A percentile compares a stretch with the other conserved stretches of the same genome.
phyloP scores from a whole-genome alignment of 35 echinoderm and acorn worm species.

The Patiria miniata region DNA sequence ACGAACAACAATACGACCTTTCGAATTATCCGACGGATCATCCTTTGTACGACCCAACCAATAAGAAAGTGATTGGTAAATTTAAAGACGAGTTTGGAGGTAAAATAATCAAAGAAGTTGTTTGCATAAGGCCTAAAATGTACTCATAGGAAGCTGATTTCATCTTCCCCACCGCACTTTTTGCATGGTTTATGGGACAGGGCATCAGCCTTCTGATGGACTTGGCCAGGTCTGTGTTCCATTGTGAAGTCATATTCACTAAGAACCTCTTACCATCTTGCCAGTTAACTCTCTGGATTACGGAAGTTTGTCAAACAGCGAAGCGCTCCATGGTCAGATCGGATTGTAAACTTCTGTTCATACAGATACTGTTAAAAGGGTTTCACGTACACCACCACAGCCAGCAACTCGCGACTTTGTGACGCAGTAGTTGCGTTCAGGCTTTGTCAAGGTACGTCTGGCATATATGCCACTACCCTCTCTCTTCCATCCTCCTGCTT shows the following conservation, averaged over 20 bases:
- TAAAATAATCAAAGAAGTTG: too few species aligned
- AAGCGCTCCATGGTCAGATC: slow-evolving; percentile 31
- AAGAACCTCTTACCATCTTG: slow-evolving; percentile 8
- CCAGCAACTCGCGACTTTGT: slow-evolving; percentile 26
- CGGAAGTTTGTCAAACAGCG: neutral
- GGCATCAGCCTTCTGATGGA: slow-evolving; percentile 10
- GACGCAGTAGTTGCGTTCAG: slow-evolving; percentile 34
- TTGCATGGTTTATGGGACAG: neutral
- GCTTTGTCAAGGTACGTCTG: neutral
- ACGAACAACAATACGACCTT: too few species aligned
- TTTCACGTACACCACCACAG: neutral
- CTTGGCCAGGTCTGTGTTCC: neutral
- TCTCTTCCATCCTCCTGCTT: slow-evolving; percentile 11
- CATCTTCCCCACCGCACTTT: slow-evolving; percentile 15
- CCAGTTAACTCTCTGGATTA: slow-evolving; percentile 15
- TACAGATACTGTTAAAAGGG: slow-evolving; percentile 19
- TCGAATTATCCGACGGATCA: too few species aligned
- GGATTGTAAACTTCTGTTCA: neutral
- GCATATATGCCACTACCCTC: slow-evolving; percentile 16
- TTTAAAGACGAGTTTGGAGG: too few species aligned
- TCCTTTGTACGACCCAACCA: too few species aligned
- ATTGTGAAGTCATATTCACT: neutral
- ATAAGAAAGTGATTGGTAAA: too few species aligned
- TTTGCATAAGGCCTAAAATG: too few species aligned
- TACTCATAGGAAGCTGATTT: too few species aligned